A percentile compares a stretch with the other conserved stretches of the same genome.
Conservation (phyloP, 2,888 invertebrate genomes). For the Torymus texanus region DNA sequence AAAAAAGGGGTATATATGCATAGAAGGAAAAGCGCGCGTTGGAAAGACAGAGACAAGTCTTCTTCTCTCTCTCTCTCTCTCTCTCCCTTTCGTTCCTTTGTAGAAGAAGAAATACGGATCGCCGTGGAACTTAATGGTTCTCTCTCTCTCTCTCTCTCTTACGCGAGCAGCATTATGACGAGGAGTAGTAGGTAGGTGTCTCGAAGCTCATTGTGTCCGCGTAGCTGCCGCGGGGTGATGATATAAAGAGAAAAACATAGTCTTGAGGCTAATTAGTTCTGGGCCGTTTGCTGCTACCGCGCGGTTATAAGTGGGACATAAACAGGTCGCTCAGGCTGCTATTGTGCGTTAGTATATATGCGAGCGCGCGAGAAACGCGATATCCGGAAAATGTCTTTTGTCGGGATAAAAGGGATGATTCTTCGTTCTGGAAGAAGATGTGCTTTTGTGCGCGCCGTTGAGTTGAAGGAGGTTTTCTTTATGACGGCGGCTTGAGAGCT, state of each 20-base stretch:
- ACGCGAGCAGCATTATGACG: slow-evolving; percentile 71
- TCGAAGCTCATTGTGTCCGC: slow-evolving; percentile 71
- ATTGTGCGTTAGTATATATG: slow-evolving; percentile 1
- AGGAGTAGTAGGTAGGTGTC: slow-evolving; percentile 65
- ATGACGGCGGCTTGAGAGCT: neutral
- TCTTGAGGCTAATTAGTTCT: slow-evolving; percentile 50
- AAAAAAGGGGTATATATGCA: slow-evolving; percentile 6
- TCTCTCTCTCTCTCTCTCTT: slow-evolving; percentile 60
- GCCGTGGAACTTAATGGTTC: slow-evolving; percentile 66
- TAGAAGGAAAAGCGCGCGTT: neutral
- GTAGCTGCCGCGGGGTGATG: slow-evolving; percentile 22
- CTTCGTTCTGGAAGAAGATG: too few relatives aligned
- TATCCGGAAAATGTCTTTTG: too few relatives aligned
- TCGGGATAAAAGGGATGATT: too few relatives aligned
- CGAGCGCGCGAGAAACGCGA: too few relatives aligned
- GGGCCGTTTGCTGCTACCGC: slow-evolving; percentile 31
- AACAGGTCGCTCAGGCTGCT: slow-evolving; percentile 51
- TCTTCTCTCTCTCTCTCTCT: too few relatives aligned
- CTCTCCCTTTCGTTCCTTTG: too few relatives aligned
- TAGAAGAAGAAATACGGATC: too few relatives aligned
- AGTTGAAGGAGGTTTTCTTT: neutral
- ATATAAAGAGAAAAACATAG: slow-evolving; percentile 47
- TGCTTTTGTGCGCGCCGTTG: too few relatives aligned
- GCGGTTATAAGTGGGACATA: slow-evolving; percentile 27
- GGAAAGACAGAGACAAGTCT: too few relatives aligned